Base-by-base conservation (phyloP, 2,888 invertebrate genomes). In the Pachliopta kotzebuea region DNA sequence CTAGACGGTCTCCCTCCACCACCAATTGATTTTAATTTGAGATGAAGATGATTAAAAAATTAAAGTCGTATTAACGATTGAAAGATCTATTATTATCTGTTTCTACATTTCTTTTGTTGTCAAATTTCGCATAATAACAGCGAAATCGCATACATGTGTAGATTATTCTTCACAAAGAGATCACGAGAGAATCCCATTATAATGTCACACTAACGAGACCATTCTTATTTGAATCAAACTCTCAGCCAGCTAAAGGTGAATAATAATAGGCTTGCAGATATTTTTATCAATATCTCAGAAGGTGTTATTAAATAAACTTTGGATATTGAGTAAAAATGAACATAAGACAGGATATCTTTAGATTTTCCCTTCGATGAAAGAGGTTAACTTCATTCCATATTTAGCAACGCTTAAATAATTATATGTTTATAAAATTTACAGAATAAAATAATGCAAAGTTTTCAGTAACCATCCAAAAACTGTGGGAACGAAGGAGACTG, bases 401-500 rank as follows among this genome's bases (percentile, higher is more conserved):
- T 45, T 7, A 45, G 45, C n/a, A 45, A n/a, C 2, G 45, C 45
- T 3, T 18, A 7, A n/a, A n/a, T 45, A 45, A 45, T 45, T 45
- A 7, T 7, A n/a, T n/a, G 45, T 45, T n/a, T 45, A 45, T n/a
- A 45, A 45, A 45, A 45, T n/a, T n/a, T n/a, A 3, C n/a, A 45
- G 7, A 4, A 4, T n/a, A n/a, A 11, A 37, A 37, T 14, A 18
- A n/a, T 7, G 11, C 45, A 45, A 45, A 6, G 8, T n/a, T 45
- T 56, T 49, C 29, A 18, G 29, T 29, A 49, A 61, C 45, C 20
- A 26, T 53, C 21, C 14, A 20, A 42, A 57, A 63, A 63, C 59
- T 45, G 63, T 63, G 63, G 42, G 63, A 63, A 63, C 7, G 8
- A n/a, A 17, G 17, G 17, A 26, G 20, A 62, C 49, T 62, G 49